Evolutionary conservation across 30 jellyfish, hydroid and myxozoan genomes (phyloP).

Genomic region (Cassiopea xamachana): DNA sequence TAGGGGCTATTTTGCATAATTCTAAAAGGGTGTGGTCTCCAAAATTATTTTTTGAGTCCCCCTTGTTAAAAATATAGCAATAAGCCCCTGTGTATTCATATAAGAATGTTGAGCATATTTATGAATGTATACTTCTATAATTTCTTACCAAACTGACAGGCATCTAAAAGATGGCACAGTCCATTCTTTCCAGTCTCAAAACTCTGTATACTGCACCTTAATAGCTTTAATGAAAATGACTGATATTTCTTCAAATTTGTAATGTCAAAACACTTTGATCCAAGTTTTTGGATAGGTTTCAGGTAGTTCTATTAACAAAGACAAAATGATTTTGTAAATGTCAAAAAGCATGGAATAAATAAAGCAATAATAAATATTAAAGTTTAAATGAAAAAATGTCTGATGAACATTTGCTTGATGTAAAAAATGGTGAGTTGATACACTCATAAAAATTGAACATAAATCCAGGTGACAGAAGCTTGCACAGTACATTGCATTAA

Average conservation of each 20-base stretch:
- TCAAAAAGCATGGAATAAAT: not conserved
- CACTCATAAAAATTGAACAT: too few relatives aligned
- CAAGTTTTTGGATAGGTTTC: constrained; percentile 24
- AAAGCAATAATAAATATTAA: too few relatives aligned
- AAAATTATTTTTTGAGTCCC: too few relatives aligned
- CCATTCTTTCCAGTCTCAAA: constrained; percentile 45
- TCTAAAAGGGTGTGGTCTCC: too few relatives aligned
- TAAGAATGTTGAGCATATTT: too few relatives aligned
- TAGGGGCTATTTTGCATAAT: too few relatives aligned
- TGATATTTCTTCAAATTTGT: constrained; percentile 43
- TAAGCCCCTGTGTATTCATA: too few relatives aligned
- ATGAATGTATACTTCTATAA: not conserved
- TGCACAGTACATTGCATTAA: not conserved
- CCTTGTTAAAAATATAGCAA: too few relatives aligned
- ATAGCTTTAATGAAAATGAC: constrained; percentile 44
- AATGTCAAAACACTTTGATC: not conserved
- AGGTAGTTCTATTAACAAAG: constrained; percentile 39
- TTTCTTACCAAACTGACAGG: constrained; percentile 42
- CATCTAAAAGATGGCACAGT: constrained; percentile 20
- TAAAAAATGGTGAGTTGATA: too few relatives aligned
- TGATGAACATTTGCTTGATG: too few relatives aligned
- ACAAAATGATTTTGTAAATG: not conserved
- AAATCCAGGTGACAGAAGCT: not conserved
- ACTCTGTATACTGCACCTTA: constrained; percentile 67
- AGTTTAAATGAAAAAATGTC: too few relatives aligned